phyloP scores from a whole-genome alignment of 2,888 invertebrate genomes.

The Emmelina monodactyla region DNA sequence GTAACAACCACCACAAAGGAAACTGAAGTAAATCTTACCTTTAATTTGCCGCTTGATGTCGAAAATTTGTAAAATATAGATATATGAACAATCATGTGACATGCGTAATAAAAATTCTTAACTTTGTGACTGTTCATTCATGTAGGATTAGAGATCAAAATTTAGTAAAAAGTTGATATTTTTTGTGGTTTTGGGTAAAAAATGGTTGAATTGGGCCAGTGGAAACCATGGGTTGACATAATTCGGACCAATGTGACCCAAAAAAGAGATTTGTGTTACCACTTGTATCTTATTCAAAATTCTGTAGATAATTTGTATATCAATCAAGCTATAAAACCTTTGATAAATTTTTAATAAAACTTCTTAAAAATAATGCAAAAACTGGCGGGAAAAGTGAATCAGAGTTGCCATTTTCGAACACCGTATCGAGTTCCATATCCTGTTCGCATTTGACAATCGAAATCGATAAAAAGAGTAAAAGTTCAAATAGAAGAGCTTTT shows the following conservation, averaged over 20 bases:
- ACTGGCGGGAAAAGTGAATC: background rate
- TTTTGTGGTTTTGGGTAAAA: conserved; percentile 46
- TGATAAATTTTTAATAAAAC: too few species aligned
- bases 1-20: conserved; percentile 45
- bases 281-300: too few species aligned
- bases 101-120: conserved; percentile 41
- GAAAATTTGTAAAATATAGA: conserved; percentile 51
- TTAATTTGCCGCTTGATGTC: conserved; percentile 39
- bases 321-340: too few species aligned
- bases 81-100: conserved; percentile 52
- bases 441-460: background rate
- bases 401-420: background rate
- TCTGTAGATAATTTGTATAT: too few species aligned
- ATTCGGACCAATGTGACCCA: conserved; percentile 56
- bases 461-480: conserved; percentile 31
- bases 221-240: conserved; percentile 53
- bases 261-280: conserved; percentile 9
- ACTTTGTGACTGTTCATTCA: conserved; percentile 21
- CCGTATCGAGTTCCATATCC: background rate
- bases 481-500: conserved; percentile 47
- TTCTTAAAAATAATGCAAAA: background rate
- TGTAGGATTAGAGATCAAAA: conserved; percentile 26
- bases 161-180: too few species aligned
- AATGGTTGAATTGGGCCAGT: conserved; percentile 45
- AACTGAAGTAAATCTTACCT: conserved; percentile 48